Evolutionary conservation across 2,113 vertebrate genomes (phyloP), one percentile per base, ranked within the genome.

Genomic region (Hystrix cristata): DNA sequence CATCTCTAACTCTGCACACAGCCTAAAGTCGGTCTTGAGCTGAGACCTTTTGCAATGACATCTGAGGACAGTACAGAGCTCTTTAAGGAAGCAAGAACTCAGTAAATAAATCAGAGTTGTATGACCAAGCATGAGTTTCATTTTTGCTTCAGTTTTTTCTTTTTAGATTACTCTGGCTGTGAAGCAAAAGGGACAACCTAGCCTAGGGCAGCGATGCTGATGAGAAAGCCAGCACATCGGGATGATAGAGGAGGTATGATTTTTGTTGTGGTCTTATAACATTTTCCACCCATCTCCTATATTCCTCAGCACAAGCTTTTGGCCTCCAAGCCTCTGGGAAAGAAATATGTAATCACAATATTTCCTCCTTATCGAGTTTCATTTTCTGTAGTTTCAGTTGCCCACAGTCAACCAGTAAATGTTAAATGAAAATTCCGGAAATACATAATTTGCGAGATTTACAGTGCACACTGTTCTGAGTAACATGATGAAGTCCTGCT

Each of bases 111-210:
- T 59, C 11, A 57, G 67, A 57, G 27, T 27, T 67, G 25, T 19
- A 0, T n/a, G 59, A 76, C 29, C 59, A 81, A 72, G 34, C 23
- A 2, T 65, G 14, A 31, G 29, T 84, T 84, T 85, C 53, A 53
- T 11, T 71, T 85, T 64, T n/a, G 21, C 23, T 81, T 76, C 65
- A 34, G 21, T 67, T 87, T 97, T 76, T 89, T 69, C 46, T 78
- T 88, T 90, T 59, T 46, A 25, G 21, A 38, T 65, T 27, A 29
- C 23, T 71, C 43, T 64, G 85, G 65, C 34, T 11, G 9, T 10
- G 57, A 7, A 5, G 29, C 27, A 18, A 1, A 87, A 51, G 16
- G 31, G 72, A 60, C n/a, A 18, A 21, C 21, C 62, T 27, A 74
- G 38, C 7, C n/a, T 19, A 31, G 38, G 51, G 29, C 0, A 79